Conservation (phyloP, 2,888 invertebrate genomes). For the Nezara viridula region DNA sequence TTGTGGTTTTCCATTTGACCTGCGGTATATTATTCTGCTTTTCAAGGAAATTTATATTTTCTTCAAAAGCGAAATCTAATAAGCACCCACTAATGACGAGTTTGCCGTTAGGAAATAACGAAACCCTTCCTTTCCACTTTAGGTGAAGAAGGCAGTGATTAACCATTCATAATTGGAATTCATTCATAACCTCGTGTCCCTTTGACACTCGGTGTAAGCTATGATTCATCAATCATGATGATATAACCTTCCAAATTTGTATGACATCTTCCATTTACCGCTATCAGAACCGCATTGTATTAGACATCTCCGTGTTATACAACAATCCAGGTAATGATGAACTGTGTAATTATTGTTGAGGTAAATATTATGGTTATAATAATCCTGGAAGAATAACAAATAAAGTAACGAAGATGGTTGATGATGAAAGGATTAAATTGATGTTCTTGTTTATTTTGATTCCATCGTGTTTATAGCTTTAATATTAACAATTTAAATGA, state of each 20-base stretch:
- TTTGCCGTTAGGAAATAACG: not conserved
- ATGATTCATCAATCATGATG: not conserved
- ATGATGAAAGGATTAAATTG: no score
- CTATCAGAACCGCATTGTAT: not conserved
- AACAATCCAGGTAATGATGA: not conserved
- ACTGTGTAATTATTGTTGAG: not conserved
- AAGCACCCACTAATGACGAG: not conserved
- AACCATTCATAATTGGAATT: constrained; percentile 5
- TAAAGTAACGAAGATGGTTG: no score
- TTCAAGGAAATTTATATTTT: no score
- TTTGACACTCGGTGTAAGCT: not conserved
- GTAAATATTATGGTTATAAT: not conserved
- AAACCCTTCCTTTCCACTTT: not conserved
- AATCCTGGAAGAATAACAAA: no score
- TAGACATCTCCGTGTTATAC: not conserved
- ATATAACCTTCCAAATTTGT: not conserved
- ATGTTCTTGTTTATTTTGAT: not conserved
- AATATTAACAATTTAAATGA: no score
- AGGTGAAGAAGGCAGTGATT: not conserved
- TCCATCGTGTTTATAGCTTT: no score
- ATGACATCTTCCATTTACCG: not conserved
- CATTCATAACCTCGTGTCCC: not conserved
- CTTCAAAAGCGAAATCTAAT: no score
- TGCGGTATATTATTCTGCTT: no score
- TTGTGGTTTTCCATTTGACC: no score